Percentiles rank a stretch among this genome's conserved stretches.
Evolutionary conservation across 1,140 invertebrate species (phyloP).

Genomic region (Euschistus heros): DNA sequence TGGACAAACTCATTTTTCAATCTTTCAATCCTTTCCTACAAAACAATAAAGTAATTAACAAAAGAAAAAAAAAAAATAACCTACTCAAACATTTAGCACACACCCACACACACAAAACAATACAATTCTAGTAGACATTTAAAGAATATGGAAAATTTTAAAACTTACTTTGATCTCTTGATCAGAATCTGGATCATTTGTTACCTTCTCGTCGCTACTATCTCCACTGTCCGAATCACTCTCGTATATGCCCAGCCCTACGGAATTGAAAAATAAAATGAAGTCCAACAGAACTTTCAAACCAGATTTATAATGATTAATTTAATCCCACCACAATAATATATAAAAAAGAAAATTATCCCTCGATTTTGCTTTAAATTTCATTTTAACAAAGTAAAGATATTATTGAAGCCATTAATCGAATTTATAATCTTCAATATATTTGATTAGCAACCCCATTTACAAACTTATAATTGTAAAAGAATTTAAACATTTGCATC

Average conservation of each 20-base stretch:
- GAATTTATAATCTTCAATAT: too few relatives aligned
- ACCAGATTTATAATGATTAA: background rate
- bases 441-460: too few relatives aligned
- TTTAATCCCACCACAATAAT: background rate
- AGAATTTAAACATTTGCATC: too few relatives aligned
- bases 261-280: background rate
- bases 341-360: background rate
- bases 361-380: too few relatives aligned
- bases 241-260: conserved; percentile 29
- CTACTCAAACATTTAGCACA: background rate
- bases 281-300: background rate
- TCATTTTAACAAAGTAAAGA: background rate
- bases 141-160: background rate
- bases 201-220: conserved; percentile 19
- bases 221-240: conserved; percentile 27
- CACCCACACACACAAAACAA: conserved; percentile 2
- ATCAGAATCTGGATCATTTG: conserved; percentile 26
- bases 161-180: conserved; percentile 27
- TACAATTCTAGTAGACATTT: background rate
- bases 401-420: background rate
- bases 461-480: too few relatives aligned
- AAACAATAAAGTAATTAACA: background rate
- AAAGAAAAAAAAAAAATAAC: conserved; percentile 6
- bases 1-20: conserved; percentile 26
- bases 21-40: conserved; percentile 25